phyloP scores from a whole-genome alignment of 2,113 vertebrate species.

The Ageneiosus marmoratus region DNA sequence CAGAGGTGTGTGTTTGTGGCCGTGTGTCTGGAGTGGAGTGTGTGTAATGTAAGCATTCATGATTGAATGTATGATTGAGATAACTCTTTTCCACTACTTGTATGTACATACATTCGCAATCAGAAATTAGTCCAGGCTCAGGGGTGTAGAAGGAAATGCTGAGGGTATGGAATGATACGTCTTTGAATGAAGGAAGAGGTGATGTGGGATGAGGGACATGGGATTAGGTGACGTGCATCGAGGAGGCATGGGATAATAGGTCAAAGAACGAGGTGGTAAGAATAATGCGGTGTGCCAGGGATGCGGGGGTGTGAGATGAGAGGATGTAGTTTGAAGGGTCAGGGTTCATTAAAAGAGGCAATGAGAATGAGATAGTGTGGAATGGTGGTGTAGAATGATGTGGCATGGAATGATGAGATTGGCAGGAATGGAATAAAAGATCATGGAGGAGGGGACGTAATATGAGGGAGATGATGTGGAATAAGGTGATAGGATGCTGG shows the following conservation, averaged over 20 bases:
- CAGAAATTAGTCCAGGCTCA: background rate
- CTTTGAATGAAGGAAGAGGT: background rate
- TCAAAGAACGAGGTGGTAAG: background rate
- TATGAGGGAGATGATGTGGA: too few relatives aligned
- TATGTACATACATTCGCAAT: background rate
- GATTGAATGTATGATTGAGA: slow-evolving; percentile 1
- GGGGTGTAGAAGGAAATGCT: background rate
- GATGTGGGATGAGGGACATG: background rate
- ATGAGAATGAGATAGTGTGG: background rate
- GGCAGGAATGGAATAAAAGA: too few relatives aligned
- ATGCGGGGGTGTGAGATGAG: background rate
- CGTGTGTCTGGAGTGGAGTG: slow-evolving; percentile 31
- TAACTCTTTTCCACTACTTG: background rate
- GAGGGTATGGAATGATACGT: background rate
- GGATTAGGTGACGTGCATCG: background rate
- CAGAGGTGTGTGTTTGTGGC: slow-evolving; percentile 62
- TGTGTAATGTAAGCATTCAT: slow-evolving; percentile 5
- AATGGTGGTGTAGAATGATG: background rate
- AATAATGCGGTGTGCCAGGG: background rate
- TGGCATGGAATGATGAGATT: background rate
- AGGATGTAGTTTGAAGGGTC: background rate
- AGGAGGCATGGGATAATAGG: background rate
- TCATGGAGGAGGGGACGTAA: too few relatives aligned
- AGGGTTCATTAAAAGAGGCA: background rate
- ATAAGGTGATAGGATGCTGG: too few relatives aligned